Base-by-base conservation (phyloP, 2,113 vertebrate genomes). In the Cryptoleucopteryx plumbea region DNA sequence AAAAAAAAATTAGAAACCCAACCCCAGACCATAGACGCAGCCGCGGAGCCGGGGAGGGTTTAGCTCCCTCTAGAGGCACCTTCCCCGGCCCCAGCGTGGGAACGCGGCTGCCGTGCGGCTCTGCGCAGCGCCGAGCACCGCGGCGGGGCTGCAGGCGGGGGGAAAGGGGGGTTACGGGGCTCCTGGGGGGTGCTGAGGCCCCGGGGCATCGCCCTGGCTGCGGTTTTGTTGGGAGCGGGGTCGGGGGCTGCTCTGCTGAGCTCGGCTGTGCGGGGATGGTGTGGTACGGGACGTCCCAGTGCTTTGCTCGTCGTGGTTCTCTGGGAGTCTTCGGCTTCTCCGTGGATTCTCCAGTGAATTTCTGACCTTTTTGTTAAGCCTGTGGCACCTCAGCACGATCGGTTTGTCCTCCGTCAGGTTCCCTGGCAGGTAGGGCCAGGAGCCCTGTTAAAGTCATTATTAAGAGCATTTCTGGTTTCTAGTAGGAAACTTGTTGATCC, bases 301-400 rank as follows among this genome's bases (percentile, higher is more conserved):
- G 2, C 20, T 11, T 56, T 3, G 12, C 25, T 32, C 2, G 6
- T 13, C 13, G 2, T 1, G 3, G 2, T 29, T n/a, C 20, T 29
- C 34, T 1, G 8, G 34, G 58, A 15, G 31, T 3, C 13, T 26
- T 45, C 2, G 7, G 59, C 16, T 36, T 47, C 31, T 66, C 26
- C 3, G 1, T 3, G 55, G 55, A 3, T n/a, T 45, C 34, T n/a
- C 29, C 58, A 10, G 50, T 6, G 48, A 12, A n/a, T 58, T 67
- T 48, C 45, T 10, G 38, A 15, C 9, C 31, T 48, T 55, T 42
- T 40, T 16, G 26, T 16, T 63, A 27, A 61, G 58, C 73, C 16
- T 77, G 70, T 1, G 4, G 63, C 21, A 7, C 7, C 31, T 11
- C 4, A n/a, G 32, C 34, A 7, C 1, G 4, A 4, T 8, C 0